phyloP scores from a whole-genome alignment of 2,888 invertebrate species.

The Rhabditophanes sp. region DNA sequence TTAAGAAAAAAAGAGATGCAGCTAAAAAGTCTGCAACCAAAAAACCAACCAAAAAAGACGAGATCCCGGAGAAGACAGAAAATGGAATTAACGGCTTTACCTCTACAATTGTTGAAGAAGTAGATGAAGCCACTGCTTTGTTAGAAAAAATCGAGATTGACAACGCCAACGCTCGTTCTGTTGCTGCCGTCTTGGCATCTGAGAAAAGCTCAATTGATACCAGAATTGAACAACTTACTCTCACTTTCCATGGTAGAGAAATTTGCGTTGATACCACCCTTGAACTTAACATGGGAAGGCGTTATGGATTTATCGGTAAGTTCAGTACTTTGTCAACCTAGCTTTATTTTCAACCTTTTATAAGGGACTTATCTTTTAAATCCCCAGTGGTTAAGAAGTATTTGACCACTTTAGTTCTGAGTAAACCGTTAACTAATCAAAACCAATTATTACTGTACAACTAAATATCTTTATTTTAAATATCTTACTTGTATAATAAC shows the following conservation, averaged over 20 bases:
- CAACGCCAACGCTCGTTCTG: conserved; percentile 77
- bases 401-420: too few species aligned
- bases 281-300: conserved; percentile 86
- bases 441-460: too few species aligned
- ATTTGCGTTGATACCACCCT: conserved; percentile 82
- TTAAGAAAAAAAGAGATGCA: conserved; percentile 89
- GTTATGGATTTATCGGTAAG: conserved; percentile 83
- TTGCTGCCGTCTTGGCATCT: conserved; percentile 81
- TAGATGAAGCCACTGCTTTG: conserved; percentile 30
- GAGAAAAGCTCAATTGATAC: too few species aligned
- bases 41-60: conserved; percentile 9
- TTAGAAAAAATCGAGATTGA: conserved; percentile 55
- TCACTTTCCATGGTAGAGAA: conserved; percentile 93
- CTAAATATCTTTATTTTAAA: too few species aligned
- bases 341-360: background rate
- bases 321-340: conserved; percentile 5
- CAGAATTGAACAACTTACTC: conserved; percentile 57
- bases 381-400: background rate
- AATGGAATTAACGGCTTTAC: conserved; percentile 9
- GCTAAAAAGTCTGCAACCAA: conserved; percentile 88
- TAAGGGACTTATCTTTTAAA: background rate
- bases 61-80: conserved; percentile 6
- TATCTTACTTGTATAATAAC: too few species aligned
- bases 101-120: conserved; percentile 13
- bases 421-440: too few species aligned